These are phyloP conservation scores for Chalcis sispes DNA, from an alignment of 2,888 invertebrate species.

Conservation along the genomic window DNA sequence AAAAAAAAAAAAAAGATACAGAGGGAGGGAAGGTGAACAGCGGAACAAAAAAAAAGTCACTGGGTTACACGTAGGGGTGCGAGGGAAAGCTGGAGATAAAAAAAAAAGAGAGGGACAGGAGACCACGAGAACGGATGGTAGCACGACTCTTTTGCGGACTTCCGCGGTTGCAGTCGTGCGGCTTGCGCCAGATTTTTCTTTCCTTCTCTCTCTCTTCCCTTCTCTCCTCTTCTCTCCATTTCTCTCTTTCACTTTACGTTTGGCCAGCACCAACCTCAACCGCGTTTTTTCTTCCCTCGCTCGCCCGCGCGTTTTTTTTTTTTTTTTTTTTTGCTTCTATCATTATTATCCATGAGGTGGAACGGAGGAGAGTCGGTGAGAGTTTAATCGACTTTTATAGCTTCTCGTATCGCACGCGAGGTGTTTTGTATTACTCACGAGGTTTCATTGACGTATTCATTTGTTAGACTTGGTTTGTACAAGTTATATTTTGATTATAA, in stretches of 20 bases:
- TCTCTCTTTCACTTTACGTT: background rate
- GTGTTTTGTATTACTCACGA: conserved; percentile 35
- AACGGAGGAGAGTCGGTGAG: conserved; percentile 31
- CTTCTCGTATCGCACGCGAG: conserved; percentile 46
- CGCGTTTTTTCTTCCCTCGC: conserved; percentile 33
- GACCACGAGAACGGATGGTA: conserved; percentile 13
- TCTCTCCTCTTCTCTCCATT: background rate
- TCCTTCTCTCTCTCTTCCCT: conserved; percentile 11
- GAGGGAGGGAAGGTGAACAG: conserved; percentile 1
- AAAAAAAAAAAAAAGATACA: conserved; percentile 17
- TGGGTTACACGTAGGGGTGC: conserved; percentile 26
- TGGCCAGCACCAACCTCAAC: conserved; percentile 38
- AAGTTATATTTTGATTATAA: conserved; percentile 10
- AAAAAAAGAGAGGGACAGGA: conserved; percentile 1
- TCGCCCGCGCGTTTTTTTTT: too few species aligned
- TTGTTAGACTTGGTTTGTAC: background rate
- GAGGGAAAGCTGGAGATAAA: conserved; percentile 1
- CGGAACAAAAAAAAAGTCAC: conserved; percentile 37
- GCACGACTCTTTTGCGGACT: conserved; percentile 41
- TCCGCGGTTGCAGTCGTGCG: conserved; percentile 31
- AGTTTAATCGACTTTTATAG: conserved; percentile 56
- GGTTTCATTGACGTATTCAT: conserved; percentile 33
- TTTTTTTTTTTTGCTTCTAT: conserved; percentile 21
- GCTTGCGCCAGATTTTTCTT: conserved; percentile 49
- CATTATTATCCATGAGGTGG: conserved; percentile 31